A percentile compares a stretch with the other conserved stretches of the same genome.
Evolutionary conservation across 2,888 invertebrate genomes (phyloP).

Genomic region (Phaonia tiefii): DNA sequence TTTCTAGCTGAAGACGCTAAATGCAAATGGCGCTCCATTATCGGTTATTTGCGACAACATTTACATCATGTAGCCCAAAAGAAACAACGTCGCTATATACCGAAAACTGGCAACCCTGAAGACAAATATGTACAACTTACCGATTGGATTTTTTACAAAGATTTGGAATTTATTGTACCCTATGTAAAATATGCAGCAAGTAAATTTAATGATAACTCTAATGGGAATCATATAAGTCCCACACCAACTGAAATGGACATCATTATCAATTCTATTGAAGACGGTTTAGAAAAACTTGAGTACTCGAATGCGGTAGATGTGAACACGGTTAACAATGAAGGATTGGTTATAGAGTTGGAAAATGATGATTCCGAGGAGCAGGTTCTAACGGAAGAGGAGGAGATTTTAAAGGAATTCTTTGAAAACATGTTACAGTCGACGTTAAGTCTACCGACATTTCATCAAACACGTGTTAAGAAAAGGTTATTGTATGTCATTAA

Average conservation of each 20-base stretch:
- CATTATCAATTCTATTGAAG: conserved; percentile 1
- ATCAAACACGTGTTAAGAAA: conserved; percentile 66
- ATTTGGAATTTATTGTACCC: conserved; percentile 67
- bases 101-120: conserved; percentile 60
- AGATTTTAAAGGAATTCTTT: conserved; percentile 67
- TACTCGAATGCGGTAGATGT: not conserved
- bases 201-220: conserved; percentile 44
- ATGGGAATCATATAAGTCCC: conserved; percentile 24
- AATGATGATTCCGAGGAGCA: conserved; percentile 30
- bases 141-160: conserved; percentile 65
- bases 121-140: conserved; percentile 64
- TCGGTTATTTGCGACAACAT: conserved; percentile 60
- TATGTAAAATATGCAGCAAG: conserved; percentile 55
- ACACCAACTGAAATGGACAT: conserved; percentile 49
- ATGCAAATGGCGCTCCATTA: conserved; percentile 65
- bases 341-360: not conserved
- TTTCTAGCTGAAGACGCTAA: conserved; percentile 66
- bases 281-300: too few species aligned
- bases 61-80: conserved; percentile 61
- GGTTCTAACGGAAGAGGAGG: conserved; percentile 50
- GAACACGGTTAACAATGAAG: too few species aligned
- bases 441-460: conserved; percentile 62
- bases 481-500: conserved; percentile 60
- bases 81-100: conserved; percentile 62
- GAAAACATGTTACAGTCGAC: conserved; percentile 67